Evolutionary conservation across 2,888 invertebrate species (phyloP), one percentile per base, ranked within the genome.

Genomic region (Ganaspis brasiliensis): DNA sequence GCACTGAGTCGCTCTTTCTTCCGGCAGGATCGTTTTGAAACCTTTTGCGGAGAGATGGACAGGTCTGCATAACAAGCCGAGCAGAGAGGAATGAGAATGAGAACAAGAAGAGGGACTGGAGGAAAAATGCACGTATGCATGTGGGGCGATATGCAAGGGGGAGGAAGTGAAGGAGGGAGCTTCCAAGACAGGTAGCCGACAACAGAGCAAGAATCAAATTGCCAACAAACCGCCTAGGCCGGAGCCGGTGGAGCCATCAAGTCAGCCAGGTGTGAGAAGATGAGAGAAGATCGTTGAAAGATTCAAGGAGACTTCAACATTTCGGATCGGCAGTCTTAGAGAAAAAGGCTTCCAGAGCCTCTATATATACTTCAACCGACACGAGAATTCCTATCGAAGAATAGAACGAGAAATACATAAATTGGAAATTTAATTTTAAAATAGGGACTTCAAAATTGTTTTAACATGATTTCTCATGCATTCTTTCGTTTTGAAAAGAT

Each of bases 191-290:
- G 86, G 88, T 88, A 87, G 88, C 87, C 70, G 77, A 61, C 74
- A 77, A 40, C 74, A 75, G 49, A 45, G 26, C 31, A 75, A 72
- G 63, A 78, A 79, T 80, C 75, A 56, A 72, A 49, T 35, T 24
- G 55, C 81, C 83, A 83, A 85, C 85, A 81, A 87, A 84, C 87
- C 80, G 84, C 82, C 88, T 84, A 87, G 83, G 82, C 82, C 81
- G 82, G 85, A 84, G 80, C 83, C n/a, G n/a, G n/a, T n/a, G 35
- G 21, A 31, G 24, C 79, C 79, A 79, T 79, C 72, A 49, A 77
- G 74, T 31, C 81, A 86, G 80, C 88, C 88, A 87, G 87, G 88
- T 88, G 88, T 87, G 88, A 88, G 87, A 83, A 86, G 87, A 87
- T 88, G 83, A 81, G 82, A 81, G 79, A 76, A 83, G 86, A 87